Percentiles rank a stretch among this genome's conserved stretches.
Conservation (phyloP, 1,140 invertebrate species). For the Triops cancriformis region DNA sequence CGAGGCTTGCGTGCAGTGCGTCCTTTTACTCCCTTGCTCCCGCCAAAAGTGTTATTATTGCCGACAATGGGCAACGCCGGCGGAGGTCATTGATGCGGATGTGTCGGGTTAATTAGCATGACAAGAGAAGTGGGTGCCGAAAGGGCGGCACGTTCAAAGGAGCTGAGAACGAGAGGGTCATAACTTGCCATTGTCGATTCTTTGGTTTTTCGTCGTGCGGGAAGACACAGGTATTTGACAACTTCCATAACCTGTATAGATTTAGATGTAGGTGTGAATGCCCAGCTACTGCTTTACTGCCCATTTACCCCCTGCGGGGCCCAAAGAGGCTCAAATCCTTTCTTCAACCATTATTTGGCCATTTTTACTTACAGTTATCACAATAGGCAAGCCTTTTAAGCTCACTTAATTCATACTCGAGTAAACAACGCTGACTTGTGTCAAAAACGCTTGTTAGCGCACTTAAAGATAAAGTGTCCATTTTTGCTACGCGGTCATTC, state of each 20-base stretch:
- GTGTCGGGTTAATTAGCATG: slow-evolving; percentile 13
- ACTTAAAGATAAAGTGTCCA: too few species aligned
- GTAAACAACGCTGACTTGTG: too few species aligned
- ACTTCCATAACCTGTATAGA: not conserved
- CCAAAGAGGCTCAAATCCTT: not conserved
- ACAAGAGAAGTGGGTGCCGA: slow-evolving; percentile 12
- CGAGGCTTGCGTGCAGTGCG: slow-evolving; percentile 2
- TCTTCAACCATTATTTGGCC: too few species aligned
- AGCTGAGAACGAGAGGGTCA: not conserved
- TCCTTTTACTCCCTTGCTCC: slow-evolving; percentile 9
- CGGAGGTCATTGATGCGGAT: slow-evolving; percentile 12
- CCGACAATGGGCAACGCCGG: slow-evolving; percentile 2
- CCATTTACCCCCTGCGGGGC: not conserved
- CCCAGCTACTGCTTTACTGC: not conserved
- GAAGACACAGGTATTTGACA: slow-evolving; percentile 5
- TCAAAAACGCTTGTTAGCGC: too few species aligned
- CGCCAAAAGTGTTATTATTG: slow-evolving; percentile 5
- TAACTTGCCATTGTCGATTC: slow-evolving; percentile 5
- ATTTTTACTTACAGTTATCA: too few species aligned
- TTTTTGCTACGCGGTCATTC: too few species aligned
- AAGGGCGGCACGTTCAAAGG: slow-evolving; percentile 10
- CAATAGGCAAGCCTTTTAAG: too few species aligned
- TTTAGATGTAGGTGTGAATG: not conserved
- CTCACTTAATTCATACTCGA: too few species aligned
- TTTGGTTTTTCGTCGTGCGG: not conserved